Percentiles rank a stretch among this genome's conserved stretches.
Evolutionary conservation across 1,140 invertebrate species (phyloP).

Genomic region (Homalodisca vitripennis): DNA sequence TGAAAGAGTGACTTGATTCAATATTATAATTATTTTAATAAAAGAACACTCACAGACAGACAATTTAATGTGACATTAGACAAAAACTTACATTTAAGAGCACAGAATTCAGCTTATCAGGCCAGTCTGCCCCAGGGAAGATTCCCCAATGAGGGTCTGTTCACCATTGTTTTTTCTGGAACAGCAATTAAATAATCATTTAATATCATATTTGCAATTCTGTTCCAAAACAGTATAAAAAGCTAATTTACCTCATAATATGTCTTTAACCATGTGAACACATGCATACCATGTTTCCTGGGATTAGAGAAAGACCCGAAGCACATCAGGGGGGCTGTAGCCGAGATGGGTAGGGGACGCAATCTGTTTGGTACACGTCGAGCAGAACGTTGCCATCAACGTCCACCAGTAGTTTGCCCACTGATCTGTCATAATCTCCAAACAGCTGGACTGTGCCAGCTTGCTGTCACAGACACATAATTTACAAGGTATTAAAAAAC

Average conservation of each 20-base stretch:
- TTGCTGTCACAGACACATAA: slow-evolving; percentile 57
- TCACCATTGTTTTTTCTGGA: slow-evolving; percentile 81
- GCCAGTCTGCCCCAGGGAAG: slow-evolving; percentile 86
- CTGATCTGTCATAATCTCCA: slow-evolving; percentile 90
- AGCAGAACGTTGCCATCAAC: slow-evolving; percentile 90
- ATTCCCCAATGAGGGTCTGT: slow-evolving; percentile 91
- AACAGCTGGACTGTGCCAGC: slow-evolving; percentile 84
- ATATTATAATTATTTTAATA: too few species aligned
- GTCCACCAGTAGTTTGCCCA: slow-evolving; percentile 96
- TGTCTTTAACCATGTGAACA: too few species aligned
- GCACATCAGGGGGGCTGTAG: slow-evolving; percentile 92
- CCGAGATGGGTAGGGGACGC: slow-evolving; percentile 95
- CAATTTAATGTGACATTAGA: too few species aligned
- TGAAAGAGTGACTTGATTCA: too few species aligned
- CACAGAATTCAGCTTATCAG: slow-evolving; percentile 67
- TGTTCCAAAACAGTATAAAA: too few species aligned
- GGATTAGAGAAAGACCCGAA: slow-evolving; percentile 73
- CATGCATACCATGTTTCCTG: slow-evolving; percentile 42
- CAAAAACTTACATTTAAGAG: slow-evolving; percentile 62
- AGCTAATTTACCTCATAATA: too few species aligned
- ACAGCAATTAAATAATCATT: slow-evolving; percentile 39
- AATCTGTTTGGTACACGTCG: slow-evolving; percentile 95
- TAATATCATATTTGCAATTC: too few species aligned
- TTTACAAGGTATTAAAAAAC: neutral
- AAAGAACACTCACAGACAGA: too few species aligned